Evolutionary conservation across 2,888 invertebrate genomes (phyloP), one percentile per base, ranked within the genome.

Genomic region (Quadroppia sp.): DNA sequence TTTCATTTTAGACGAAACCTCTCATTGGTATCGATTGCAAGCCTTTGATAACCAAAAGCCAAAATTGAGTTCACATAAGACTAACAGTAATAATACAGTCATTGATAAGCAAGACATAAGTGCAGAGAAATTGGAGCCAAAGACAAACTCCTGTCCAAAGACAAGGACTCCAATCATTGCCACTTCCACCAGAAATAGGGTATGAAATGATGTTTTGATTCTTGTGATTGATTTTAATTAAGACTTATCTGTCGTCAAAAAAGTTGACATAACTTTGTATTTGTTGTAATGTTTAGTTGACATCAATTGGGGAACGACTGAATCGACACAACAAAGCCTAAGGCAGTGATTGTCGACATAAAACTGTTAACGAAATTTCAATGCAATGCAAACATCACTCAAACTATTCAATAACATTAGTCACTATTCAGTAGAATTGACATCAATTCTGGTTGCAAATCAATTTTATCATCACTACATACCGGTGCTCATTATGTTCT

Each of bases 21-120:
- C 32, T 61, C 61, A 61, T 61, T 61, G 61, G 61, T 61, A 61
- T 61, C 61, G 32, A 32, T 61, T 61, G 61, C n/a, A 28, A 7
- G 61, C 28, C n/a, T 20, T 20, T 11, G 11, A 61, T 36, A 61
- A 61, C 15, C 50, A 50, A 50, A 61, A 61, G 20, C 30, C 9
- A n/a, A 61, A 61, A 17, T 4, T 9, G 3, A 53, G 2, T 53
- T 53, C 53, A 20, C 7, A 53, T 23, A 53, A 23, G 9, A 20
- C 17, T 59, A 59, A 20, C 13, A 17, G 13, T 13, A 45, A 45
- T 2, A 17, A 53, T 53, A 11, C 53, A 9, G n/a, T 32, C 25
- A 32, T 7, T 30, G 3, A 61, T n/a, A 61, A 61, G 36, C 1
- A 32, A n/a, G 61, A 61, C 32, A 36, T n/a, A 28, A 61, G 32